Evolutionary conservation across 2,797 vertebrate species (phyloP), one percentile per base, ranked within the genome.

Genomic region (Octomys mimax): DNA sequence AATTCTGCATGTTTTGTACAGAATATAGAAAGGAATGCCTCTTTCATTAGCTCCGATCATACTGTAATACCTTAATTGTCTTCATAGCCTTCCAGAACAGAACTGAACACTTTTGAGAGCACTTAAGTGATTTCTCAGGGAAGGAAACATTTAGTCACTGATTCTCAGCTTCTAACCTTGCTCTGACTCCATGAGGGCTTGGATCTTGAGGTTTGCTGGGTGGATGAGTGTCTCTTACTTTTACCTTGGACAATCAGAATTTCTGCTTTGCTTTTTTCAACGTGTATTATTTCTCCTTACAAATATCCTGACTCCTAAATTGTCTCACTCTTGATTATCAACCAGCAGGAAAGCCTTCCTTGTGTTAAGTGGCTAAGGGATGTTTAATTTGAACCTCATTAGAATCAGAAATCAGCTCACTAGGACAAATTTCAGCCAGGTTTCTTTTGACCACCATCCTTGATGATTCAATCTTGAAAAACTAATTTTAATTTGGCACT

Each of bases 371-470:
- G 42, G 26, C 1, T 22, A 81, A 73, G 24, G 28, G 10, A 89
- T 80, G n/a, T 39, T 92, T n/a, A 66, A 79, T 89, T 85, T 57
- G 49, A 92, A 95, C 19, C 11, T 90, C 68, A 54, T 86, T 87
- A 91, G 0, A 81, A 89, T 57, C 31, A 4, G 7, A 3, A 77
- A 82, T 73, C 18, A 26, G 12, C 26, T 81, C 75, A 5, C 31
- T 54, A 36, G 62, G 42, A 83, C 61, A 92, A 95, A 4, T 3
- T 91, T 54, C 26, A 2, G 10, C 18, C 5, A 4, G 24, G 7
- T 75, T 88, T 91, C 6, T 62, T 10, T 54, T 75, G 70, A 86
- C 21, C 10, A 90, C 19, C 14, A 91, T 59, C 2, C 5, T 79
- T 90, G 33, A 59, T 71, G 33, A 78, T 19, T 39, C 7, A 61